Conservation (phyloP, 1,140 invertebrate species). For the Drosophila fuyamai region DNA sequence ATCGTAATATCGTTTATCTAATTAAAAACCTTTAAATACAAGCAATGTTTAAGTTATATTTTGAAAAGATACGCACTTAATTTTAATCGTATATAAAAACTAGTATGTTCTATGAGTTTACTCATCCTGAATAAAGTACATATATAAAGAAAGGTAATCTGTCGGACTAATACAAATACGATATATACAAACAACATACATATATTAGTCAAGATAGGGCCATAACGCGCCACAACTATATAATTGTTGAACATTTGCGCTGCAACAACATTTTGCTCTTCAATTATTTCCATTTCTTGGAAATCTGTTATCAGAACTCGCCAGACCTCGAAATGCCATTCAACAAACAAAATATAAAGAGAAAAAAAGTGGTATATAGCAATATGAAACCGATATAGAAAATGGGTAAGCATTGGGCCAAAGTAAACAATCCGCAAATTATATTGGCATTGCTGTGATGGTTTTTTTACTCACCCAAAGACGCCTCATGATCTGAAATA, state of each 20-base stretch:
- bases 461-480: conserved; percentile 68
- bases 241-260: conserved; percentile 48
- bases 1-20: too few species aligned
- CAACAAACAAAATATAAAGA: conserved; percentile 30
- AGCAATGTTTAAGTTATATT: too few species aligned
- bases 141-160: conserved; percentile 32
- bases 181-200: neutral
- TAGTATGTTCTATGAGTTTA: neutral
- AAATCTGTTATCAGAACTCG: conserved; percentile 61
- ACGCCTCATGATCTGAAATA: conserved; percentile 83
- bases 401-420: conserved; percentile 43
- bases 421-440: conserved; percentile 12
- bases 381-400: conserved; percentile 42
- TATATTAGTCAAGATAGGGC: conserved; percentile 53
- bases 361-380: conserved; percentile 7
- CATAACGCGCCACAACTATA: conserved; percentile 35
- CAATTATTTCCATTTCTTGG: conserved; percentile 73
- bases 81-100: too few species aligned
- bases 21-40: too few species aligned
- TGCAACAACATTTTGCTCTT: conserved; percentile 72
- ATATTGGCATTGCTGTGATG: conserved; percentile 15
- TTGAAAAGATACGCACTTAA: too few species aligned
- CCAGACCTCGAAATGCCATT: conserved; percentile 37
- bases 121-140: neutral
- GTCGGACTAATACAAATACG: neutral